Evolutionary conservation across 2,888 invertebrate genomes (phyloP).

Genomic region (Antheraea assamensis): DNA sequence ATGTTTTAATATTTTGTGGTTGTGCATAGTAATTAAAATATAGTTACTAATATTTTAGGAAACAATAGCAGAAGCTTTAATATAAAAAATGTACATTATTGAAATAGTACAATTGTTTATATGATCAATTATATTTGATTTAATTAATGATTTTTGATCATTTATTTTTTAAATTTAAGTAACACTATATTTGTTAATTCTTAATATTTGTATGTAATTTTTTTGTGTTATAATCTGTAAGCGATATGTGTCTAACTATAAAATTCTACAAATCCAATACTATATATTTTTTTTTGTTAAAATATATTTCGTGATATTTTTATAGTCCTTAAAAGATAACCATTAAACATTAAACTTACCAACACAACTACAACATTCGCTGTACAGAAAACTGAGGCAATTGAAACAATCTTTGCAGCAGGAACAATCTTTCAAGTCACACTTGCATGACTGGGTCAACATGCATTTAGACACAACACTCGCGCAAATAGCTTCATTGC

Average conservation of each 20-base stretch:
- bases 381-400: conserved; percentile 94
- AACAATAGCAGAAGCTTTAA: too few relatives aligned
- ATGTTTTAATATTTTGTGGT: background rate
- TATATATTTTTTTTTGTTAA: background rate
- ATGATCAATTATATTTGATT: too few relatives aligned
- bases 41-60: background rate
- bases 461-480: conserved; percentile 98
- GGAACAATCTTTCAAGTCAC: conserved; percentile 95
- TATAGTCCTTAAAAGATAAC: too few relatives aligned
- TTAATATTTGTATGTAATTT: background rate
- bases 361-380: conserved; percentile 98
- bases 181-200: too few relatives aligned
- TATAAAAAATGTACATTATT: too few relatives aligned
- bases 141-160: too few relatives aligned
- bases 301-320: background rate
- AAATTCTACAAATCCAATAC: background rate
- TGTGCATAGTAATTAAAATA: background rate
- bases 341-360: conserved; percentile 84
- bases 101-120: too few relatives aligned
- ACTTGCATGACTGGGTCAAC: conserved; percentile 97
- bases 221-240: background rate
- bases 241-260: too few relatives aligned
- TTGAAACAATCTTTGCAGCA: conserved; percentile 97
- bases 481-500: conserved; percentile 97
- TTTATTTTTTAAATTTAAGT: too few relatives aligned